A percentile compares a stretch with the other conserved stretches of the same genome.
phyloP scores from a whole-genome alignment of 2,113 vertebrate species.

The Callocephalon fimbriatum region DNA sequence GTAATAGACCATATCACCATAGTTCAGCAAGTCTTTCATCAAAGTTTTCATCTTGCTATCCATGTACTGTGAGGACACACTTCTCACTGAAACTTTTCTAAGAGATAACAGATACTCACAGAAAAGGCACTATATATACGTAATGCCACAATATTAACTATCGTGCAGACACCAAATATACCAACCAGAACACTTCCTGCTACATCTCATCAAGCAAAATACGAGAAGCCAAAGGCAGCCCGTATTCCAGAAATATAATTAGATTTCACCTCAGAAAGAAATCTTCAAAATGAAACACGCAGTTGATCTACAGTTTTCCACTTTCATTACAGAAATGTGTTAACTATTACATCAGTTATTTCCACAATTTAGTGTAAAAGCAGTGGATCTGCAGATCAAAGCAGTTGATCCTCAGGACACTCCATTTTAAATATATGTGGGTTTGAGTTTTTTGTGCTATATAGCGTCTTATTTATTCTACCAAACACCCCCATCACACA shows the following conservation, averaged over 20 bases:
- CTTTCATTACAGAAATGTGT: background rate
- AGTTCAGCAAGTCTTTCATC: background rate
- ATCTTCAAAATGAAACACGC: background rate
- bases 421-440: background rate
- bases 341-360: background rate
- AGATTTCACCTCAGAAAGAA: background rate
- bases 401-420: background rate
- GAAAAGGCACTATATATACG: background rate
- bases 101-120: background rate
- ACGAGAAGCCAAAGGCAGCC: background rate
- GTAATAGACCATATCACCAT: background rate
- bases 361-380: background rate
- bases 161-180: background rate
- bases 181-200: background rate
- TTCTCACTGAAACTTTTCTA: background rate
- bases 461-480: background rate
- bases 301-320: background rate
- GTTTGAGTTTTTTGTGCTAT: background rate
- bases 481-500: background rate
- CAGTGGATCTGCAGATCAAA: background rate
- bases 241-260: conserved; percentile 13
- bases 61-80: background rate
- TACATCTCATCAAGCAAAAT: background rate
- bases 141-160: background rate
- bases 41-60: background rate